Evolutionary conservation across 2,113 vertebrate species (phyloP).

Genomic region (Isurus oxyrinchus): DNA sequence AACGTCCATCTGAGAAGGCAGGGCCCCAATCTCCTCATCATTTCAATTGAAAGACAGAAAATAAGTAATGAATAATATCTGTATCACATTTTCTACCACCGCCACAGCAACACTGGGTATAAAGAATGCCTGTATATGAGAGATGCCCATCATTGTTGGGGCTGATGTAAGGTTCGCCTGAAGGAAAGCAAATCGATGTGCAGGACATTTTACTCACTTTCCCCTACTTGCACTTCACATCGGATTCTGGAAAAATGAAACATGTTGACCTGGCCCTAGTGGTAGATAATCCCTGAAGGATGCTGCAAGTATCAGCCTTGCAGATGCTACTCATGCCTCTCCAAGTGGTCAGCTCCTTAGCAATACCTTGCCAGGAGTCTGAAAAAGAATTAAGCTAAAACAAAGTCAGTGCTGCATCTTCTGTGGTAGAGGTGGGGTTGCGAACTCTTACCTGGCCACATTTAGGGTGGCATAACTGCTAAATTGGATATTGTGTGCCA

Average conservation of each 20-base stretch:
- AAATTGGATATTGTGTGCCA: background rate
- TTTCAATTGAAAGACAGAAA: background rate
- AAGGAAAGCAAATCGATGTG: background rate
- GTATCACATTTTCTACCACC: background rate
- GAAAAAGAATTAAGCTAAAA: background rate
- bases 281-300: background rate
- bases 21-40: background rate
- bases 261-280: background rate
- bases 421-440: background rate
- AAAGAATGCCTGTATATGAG: background rate
- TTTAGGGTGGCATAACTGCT: background rate
- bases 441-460: background rate
- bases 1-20: background rate
- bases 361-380: background rate
- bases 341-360: background rate
- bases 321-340: background rate
- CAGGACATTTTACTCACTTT: background rate
- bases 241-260: background rate
- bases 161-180: background rate
- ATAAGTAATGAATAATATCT: background rate
- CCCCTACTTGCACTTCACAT: background rate
- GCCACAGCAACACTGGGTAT: background rate
- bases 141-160: background rate
- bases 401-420: background rate
- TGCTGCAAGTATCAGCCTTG: background rate